phyloP scores from a whole-genome alignment of 1,140 invertebrate genomes.

The Holcopasites calliopsidis region DNA sequence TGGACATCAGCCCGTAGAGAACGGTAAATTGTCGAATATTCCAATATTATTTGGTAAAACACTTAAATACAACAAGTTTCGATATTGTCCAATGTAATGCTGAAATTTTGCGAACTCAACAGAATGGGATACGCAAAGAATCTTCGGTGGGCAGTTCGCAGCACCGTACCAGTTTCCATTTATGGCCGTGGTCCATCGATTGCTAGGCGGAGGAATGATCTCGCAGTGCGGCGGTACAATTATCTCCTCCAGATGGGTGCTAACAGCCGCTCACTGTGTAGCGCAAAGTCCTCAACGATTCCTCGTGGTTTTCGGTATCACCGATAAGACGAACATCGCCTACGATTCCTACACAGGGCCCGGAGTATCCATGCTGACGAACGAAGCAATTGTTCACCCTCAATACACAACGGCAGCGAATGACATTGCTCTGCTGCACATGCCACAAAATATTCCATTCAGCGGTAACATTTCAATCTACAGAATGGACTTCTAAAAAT shows the following conservation, averaged over 20 bases:
- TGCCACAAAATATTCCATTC: conserved; percentile 55
- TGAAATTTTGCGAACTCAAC: background rate
- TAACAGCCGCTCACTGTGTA: conserved; percentile 57
- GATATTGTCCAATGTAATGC: too few species aligned
- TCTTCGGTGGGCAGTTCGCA: conserved; percentile 38
- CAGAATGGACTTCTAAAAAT: background rate
- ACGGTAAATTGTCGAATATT: background rate
- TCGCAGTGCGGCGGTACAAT: conserved; percentile 53
- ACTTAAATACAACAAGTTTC: too few species aligned
- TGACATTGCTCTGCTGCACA: conserved; percentile 53
- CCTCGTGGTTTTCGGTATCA: conserved; percentile 45
- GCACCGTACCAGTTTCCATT: conserved; percentile 49
- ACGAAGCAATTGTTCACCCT: conserved; percentile 24
- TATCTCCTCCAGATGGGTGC: conserved; percentile 49
- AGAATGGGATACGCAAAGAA: background rate
- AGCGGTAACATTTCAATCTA: conserved; percentile 24
- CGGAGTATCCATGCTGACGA: conserved; percentile 42
- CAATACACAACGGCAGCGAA: conserved; percentile 1
- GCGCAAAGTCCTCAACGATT: background rate
- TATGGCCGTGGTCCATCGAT: conserved; percentile 47
- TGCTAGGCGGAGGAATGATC: conserved; percentile 1
- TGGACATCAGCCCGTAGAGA: too few species aligned
- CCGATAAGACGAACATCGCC: conserved; percentile 18
- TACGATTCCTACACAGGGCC: conserved; percentile 37
- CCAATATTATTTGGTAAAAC: background rate